Evolutionary conservation across 2,888 invertebrate genomes (phyloP).

Genomic region (Hermaeophaga mercurialis): DNA sequence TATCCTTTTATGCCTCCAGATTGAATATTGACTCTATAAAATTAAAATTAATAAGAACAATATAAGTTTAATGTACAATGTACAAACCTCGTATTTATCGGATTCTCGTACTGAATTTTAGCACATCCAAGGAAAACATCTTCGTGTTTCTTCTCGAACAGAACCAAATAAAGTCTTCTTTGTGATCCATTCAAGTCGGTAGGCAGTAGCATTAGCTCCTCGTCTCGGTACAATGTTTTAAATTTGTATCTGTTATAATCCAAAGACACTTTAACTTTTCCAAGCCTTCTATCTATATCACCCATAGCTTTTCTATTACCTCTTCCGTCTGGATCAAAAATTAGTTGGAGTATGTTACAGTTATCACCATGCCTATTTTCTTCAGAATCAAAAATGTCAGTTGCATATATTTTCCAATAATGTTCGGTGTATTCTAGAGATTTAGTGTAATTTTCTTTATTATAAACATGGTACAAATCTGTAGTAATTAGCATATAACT

Average conservation of each 20-base stretch:
- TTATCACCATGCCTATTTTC: constrained; percentile 73
- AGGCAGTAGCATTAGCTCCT: constrained; percentile 71
- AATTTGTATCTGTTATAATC: constrained; percentile 63
- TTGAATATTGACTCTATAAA: constrained; percentile 70
- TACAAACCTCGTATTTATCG: constrained; percentile 69
- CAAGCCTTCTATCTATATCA: constrained; percentile 77
- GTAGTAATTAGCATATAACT: constrained; percentile 79
- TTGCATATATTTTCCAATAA: constrained; percentile 87
- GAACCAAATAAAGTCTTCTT: constrained; percentile 78
- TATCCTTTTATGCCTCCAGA: constrained; percentile 81
- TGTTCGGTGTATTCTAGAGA: constrained; percentile 70
- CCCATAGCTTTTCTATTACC: constrained; percentile 72
- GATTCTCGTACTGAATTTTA: constrained; percentile 71
- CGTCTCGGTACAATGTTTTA: constrained; percentile 70
- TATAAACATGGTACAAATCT: constrained; percentile 74
- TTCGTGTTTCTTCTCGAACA: constrained; percentile 76
- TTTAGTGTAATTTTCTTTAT: constrained; percentile 59
- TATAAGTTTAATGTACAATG: neutral
- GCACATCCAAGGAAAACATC: constrained; percentile 84
- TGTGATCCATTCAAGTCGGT: constrained; percentile 77
- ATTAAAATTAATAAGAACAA: constrained; percentile 5
- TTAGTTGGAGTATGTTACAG: constrained; percentile 82
- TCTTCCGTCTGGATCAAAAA: constrained; percentile 78
- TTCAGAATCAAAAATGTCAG: constrained; percentile 82
- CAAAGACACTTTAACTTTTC: constrained; percentile 73